Evolutionary conservation across 2,797 vertebrate genomes (phyloP).

Genomic region (Poecilia velifera): DNA sequence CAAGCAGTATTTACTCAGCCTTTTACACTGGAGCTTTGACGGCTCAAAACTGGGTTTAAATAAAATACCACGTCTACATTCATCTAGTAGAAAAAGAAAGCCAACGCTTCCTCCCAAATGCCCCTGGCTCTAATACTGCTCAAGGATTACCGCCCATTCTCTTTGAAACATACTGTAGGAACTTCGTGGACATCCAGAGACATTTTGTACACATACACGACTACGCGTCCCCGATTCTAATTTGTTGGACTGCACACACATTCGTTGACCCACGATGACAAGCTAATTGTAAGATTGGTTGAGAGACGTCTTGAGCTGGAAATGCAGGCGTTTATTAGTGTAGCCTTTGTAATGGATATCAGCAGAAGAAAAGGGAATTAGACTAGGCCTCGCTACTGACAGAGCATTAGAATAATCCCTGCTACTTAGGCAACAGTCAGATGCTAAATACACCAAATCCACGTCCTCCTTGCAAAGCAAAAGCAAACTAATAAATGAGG

Average conservation of each 20-base stretch:
- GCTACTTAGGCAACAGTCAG: slow-evolving; percentile 77
- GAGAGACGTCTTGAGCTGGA: slow-evolving; percentile 43
- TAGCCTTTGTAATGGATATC: slow-evolving; percentile 73
- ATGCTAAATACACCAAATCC: slow-evolving; percentile 74
- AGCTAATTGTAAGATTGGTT: slow-evolving; percentile 52
- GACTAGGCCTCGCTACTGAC: slow-evolving; percentile 62
- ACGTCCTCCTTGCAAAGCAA: slow-evolving; percentile 62
- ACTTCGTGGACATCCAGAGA: not conserved
- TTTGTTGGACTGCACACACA: slow-evolving; percentile 2
- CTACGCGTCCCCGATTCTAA: not conserved
- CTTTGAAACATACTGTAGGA: not conserved
- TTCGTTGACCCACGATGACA: slow-evolving; percentile 31
- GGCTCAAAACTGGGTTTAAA: not conserved
- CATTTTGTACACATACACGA: not conserved
- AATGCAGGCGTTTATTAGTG: slow-evolving; percentile 59
- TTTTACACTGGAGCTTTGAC: not conserved
- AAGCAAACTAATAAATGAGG: slow-evolving; percentile 72
- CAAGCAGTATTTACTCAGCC: not conserved
- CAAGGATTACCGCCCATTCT: not conserved
- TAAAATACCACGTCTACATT: not conserved
- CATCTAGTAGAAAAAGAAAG: not conserved
- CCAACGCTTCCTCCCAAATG: not conserved
- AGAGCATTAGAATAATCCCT: slow-evolving; percentile 79
- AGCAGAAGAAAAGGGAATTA: slow-evolving; percentile 66
- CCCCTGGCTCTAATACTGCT: slow-evolving; percentile 1